Evolutionary conservation across 2,888 invertebrate genomes (phyloP).

Genomic region (Entomobrya proxima): DNA sequence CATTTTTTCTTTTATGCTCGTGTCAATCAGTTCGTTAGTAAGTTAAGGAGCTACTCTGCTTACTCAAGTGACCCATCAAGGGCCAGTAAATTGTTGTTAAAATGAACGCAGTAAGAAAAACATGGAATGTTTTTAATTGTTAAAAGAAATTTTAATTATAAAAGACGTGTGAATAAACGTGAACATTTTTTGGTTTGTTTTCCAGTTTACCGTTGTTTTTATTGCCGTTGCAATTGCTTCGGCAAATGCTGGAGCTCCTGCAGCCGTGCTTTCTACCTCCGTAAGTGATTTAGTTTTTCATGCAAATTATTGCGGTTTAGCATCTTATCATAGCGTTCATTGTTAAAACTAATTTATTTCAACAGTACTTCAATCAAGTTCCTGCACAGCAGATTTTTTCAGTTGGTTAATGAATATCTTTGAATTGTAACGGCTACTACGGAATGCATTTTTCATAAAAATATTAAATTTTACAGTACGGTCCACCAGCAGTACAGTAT

Average conservation of each 20-base stretch:
- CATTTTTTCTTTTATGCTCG: neutral
- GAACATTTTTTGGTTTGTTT: neutral
- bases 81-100: neutral
- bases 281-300: neutral
- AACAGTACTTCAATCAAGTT: neutral
- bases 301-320: neutral
- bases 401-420: neutral
- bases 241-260: constrained; percentile 38
- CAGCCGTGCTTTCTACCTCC: neutral
- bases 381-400: neutral
- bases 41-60: neutral
- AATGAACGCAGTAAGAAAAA: constrained; percentile 29
- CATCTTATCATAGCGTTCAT: too few relatives aligned
- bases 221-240: constrained; percentile 24
- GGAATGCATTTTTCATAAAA: neutral
- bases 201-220: constrained; percentile 43
- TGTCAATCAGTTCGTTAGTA: neutral
- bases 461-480: neutral
- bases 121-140: neutral
- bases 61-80: neutral
- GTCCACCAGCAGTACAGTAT: neutral
- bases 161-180: too few relatives aligned
- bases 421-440: neutral
- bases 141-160: neutral
- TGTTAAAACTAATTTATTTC: too few relatives aligned